Percentiles rank a stretch among this genome's conserved stretches.
Evolutionary conservation across 2,888 invertebrate genomes (phyloP).

Genomic region (Troides aeacus): DNA sequence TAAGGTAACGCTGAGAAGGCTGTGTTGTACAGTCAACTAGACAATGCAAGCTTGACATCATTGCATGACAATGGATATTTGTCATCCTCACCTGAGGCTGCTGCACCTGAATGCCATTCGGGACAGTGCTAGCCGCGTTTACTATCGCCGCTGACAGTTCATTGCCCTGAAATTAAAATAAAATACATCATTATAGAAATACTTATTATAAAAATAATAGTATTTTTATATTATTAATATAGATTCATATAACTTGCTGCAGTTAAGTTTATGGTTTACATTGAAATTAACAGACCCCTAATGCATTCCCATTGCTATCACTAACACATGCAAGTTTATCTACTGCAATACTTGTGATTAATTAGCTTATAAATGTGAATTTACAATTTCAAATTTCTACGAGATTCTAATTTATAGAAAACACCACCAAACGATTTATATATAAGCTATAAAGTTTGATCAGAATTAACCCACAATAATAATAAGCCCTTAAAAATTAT

Average conservation of each 20-base stretch:
- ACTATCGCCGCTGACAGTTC: slow-evolving; percentile 76
- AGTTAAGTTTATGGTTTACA: background rate
- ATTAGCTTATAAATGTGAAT: background rate
- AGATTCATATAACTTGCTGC: background rate
- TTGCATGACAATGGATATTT: background rate
- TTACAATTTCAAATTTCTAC: background rate
- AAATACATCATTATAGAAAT: background rate
- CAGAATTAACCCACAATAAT: too few relatives aligned
- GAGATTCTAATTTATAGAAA: background rate
- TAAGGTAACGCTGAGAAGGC: background rate
- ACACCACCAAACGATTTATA: too few relatives aligned
- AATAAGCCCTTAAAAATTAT: too few relatives aligned
- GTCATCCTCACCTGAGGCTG: slow-evolving; percentile 65
- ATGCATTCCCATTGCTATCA: background rate
- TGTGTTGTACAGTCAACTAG: background rate
- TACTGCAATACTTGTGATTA: background rate
- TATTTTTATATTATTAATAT: too few relatives aligned
- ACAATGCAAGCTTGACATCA: slow-evolving; percentile 4
- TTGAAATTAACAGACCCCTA: background rate
- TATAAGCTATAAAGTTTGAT: too few relatives aligned
- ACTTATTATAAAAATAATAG: background rate
- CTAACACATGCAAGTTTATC: background rate
- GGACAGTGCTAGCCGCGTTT: slow-evolving; percentile 70
- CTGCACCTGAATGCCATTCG: slow-evolving; percentile 73
- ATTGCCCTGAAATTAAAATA: slow-evolving; percentile 63